Evolutionary conservation across 2,797 vertebrate genomes (phyloP).

Genomic region (Onychomys arenicola): DNA sequence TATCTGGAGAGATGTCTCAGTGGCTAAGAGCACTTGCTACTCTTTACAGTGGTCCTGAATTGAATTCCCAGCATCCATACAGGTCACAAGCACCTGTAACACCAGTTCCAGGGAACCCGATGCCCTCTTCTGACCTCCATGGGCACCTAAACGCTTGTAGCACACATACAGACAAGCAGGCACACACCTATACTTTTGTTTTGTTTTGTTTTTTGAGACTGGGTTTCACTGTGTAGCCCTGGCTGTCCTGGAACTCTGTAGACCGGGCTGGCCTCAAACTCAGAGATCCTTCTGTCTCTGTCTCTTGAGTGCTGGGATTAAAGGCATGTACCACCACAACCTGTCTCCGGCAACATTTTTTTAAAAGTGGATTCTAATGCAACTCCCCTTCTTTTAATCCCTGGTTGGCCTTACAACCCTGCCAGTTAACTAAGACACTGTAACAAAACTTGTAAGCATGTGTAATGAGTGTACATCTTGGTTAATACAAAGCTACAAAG

Average conservation of each 20-base stretch:
- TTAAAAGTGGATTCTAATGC: background rate
- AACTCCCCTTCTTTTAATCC: background rate
- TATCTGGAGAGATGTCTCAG: background rate
- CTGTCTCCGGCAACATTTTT: background rate
- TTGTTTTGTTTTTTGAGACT: too few species aligned
- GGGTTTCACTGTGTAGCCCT: too few species aligned
- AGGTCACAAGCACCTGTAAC: background rate
- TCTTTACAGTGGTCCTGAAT: background rate
- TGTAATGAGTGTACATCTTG: too few species aligned
- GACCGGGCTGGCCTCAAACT: too few species aligned
- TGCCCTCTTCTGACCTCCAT: background rate
- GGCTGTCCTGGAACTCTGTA: too few species aligned
- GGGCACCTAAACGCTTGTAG: too few species aligned
- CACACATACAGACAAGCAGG: background rate
- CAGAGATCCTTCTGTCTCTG: too few species aligned
- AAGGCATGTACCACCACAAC: too few species aligned
- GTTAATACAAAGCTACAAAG: background rate
- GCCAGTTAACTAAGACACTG: background rate
- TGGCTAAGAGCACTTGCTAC: background rate
- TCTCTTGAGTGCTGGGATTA: too few species aligned
- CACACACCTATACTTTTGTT: too few species aligned
- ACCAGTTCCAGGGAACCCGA: background rate
- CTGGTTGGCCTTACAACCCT: background rate
- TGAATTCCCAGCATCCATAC: background rate
- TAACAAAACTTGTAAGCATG: background rate